Base-by-base conservation (phyloP, 2,888 invertebrate species). In the Lysandra bellargus region DNA sequence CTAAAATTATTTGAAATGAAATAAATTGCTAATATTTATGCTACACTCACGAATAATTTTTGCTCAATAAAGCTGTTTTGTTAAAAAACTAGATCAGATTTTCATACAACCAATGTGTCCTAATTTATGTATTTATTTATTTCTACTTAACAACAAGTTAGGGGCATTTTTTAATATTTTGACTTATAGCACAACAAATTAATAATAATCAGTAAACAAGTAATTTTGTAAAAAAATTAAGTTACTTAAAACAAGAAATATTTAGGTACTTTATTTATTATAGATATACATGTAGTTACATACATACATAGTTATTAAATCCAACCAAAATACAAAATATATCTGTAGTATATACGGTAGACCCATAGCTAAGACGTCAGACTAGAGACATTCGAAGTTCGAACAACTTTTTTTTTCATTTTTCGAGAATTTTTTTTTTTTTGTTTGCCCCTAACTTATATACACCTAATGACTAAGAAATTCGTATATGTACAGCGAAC, bases 401-500 rank as follows among this genome's bases (percentile, higher is more conserved):
- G 23, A 23, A 23, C 1, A 57, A 53, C 0, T 53, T 4, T 53
- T 33, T 49, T 53, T 53, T 53, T 53, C 53, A 53, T 3, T 53
- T 53, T 53, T 17, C 12, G 17, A 17, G 14, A n/a, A 61, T 23
- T 23, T 23, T 23, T 23, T 9, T 61, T 23, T 69, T 69, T 69
- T 69, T 64, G 23, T 79, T 60, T 79, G 53, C 44, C 57, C 72
- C 74, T 73, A 74, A 75, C 49, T 14, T 53, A 9, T 57, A 4
- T 57, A 49, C 9, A 53, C 75, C 53, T 74, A 75, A 23, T 75
- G 44, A 87, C 91, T 91, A 91, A 90, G 88, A 90, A 91, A 91
- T 91, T 91, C 91, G 91, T 90, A 88, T 89, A 89, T 87, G 85
- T 86, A 89, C 87, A 33, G 17, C 69, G 78, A 76, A 75, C 40